A percentile compares a stretch with the other conserved stretches of the same genome.
These are phyloP conservation scores for Ovis canadensis DNA, from an alignment of 2,113 vertebrate genomes.

Conservation along the genomic window DNA sequence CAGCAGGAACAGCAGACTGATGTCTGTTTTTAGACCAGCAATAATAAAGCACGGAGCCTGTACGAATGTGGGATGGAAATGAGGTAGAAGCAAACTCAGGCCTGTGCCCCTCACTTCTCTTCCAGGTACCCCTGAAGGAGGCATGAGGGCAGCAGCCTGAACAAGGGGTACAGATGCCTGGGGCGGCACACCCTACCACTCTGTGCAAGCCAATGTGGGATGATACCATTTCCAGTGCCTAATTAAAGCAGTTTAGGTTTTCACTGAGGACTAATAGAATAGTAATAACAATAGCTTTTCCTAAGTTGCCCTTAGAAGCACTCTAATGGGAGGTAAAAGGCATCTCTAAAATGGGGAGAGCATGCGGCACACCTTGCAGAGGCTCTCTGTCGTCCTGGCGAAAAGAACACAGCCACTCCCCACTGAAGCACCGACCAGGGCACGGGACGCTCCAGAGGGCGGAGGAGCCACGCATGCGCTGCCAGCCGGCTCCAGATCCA, in stretches of 20 bases:
- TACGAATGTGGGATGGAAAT: not conserved
- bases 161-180: not conserved
- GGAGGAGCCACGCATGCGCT: not conserved
- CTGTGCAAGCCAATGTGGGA: not conserved
- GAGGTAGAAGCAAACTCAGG: not conserved
- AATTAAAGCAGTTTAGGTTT: constrained; percentile 30
- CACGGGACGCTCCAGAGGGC: not conserved
- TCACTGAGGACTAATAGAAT: constrained; percentile 27
- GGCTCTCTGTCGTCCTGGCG: not conserved
- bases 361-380: not conserved
- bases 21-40: not conserved
- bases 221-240: not conserved
- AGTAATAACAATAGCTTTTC: not conserved
- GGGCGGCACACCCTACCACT: no score
- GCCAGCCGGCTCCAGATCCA: not conserved
- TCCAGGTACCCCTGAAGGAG: not conserved
- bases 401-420: not conserved
- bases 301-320: not conserved
- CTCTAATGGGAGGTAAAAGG: not conserved
- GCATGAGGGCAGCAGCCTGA: not conserved
- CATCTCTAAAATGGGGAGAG: not conserved
- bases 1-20: not conserved
- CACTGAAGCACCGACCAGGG: not conserved
- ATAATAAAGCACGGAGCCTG: not conserved
- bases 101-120: not conserved